Evolutionary conservation across 1,140 invertebrate species (phyloP).

Genomic region (Paralvinella palmiformis): DNA sequence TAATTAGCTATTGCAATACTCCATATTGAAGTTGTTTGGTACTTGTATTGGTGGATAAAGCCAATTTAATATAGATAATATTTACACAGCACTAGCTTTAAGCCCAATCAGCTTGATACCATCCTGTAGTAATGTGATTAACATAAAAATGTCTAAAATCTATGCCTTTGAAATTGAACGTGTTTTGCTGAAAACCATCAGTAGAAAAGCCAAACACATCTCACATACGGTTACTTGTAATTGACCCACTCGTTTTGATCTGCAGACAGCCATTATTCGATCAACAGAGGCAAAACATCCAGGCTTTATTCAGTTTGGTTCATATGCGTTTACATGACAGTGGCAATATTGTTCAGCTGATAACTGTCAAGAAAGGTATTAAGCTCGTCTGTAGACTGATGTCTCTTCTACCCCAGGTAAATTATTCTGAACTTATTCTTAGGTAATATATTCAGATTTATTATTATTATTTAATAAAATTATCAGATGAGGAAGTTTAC

Average conservation of each 20-base stretch:
- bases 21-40: no score
- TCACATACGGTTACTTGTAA: background rate
- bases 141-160: background rate
- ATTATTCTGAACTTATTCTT: background rate
- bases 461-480: no score
- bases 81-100: background rate
- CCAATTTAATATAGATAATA: background rate
- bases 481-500: no score
- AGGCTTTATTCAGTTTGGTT: constrained; percentile 32
- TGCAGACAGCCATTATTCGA: constrained; percentile 36
- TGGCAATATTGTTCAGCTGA: constrained; percentile 32
- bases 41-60: background rate
- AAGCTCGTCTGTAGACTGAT: constrained; percentile 35
- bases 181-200: no score
- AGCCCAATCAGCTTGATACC: background rate
- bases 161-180: background rate
- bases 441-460: no score
- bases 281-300: constrained; percentile 33
- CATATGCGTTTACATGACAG: constrained; percentile 33
- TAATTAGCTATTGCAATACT: background rate
- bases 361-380: constrained; percentile 43
- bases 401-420: constrained; percentile 35
- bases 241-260: constrained; percentile 7
- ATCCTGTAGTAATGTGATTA: background rate
- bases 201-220: no score